Percentiles rank a stretch among this genome's conserved stretches.
Evolutionary conservation across 2,113 vertebrate species (phyloP).

Genomic region (Peromyscus maniculatus): DNA sequence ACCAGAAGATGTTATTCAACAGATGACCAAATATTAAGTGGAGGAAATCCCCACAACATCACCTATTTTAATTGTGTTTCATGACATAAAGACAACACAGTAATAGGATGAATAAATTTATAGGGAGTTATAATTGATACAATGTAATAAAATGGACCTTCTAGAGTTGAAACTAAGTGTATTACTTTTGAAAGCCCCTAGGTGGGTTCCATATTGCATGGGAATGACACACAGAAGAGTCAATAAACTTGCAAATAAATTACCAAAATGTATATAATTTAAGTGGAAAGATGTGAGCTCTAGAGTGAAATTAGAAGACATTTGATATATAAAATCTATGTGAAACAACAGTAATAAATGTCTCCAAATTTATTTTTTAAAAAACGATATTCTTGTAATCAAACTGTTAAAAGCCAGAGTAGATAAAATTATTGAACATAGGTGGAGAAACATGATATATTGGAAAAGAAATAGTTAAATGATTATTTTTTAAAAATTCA

Average conservation of each 20-base stretch:
- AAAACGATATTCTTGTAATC: background rate
- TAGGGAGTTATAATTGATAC: conserved; percentile 19
- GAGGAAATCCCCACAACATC: background rate
- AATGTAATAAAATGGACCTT: conserved; percentile 10
- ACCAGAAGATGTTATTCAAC: background rate
- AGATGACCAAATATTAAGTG: background rate
- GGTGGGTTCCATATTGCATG: background rate
- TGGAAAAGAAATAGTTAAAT: conserved; percentile 33
- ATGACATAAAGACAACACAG: background rate
- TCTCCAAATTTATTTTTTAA: background rate
- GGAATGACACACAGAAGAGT: background rate
- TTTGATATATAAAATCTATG: background rate
- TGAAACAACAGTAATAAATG: background rate
- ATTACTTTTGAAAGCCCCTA: conserved; percentile 18
- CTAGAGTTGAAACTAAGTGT: background rate
- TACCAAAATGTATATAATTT: background rate
- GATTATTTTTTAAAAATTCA: background rate
- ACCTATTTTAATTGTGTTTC: conserved; percentile 20
- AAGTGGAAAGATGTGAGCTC: conserved; percentile 6
- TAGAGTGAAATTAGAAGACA: conserved; percentile 3
- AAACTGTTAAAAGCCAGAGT: conserved; percentile 37
- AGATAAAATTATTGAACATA: conserved; percentile 25
- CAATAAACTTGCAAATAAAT: conserved; percentile 26
- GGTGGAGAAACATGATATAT: background rate
- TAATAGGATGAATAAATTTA: background rate